Percentiles rank a stretch among this genome's conserved stretches.
These are phyloP conservation scores for Crossaster papposus DNA, from an alignment of 53 echinoderm and acorn worm genomes.

Conservation along the genomic window DNA sequence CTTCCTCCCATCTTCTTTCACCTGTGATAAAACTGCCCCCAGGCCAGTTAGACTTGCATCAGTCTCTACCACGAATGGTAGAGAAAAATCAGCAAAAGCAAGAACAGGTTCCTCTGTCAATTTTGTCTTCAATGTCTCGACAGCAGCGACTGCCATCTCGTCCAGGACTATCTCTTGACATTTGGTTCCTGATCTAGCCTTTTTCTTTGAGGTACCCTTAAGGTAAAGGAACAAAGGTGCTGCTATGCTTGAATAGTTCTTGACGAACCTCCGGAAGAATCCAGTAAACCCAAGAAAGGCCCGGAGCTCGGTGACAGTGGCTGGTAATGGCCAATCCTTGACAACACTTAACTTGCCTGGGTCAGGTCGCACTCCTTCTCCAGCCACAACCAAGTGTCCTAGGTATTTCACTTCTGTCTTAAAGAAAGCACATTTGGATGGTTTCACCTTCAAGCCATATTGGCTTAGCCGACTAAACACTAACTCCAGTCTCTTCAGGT, in stretches of 20 bases:
- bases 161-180: not conserved
- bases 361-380: not conserved
- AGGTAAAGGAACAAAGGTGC: not conserved
- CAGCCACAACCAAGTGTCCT: constrained; percentile 36
- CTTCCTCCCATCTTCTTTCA: not conserved
- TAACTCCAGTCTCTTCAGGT: not conserved
- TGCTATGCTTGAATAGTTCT: too few species aligned
- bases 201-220: not conserved
- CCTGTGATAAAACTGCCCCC: not conserved
- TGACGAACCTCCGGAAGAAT: constrained; percentile 25
- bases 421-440: constrained; percentile 21
- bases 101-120: constrained; percentile 50
- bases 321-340: not conserved
- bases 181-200: not conserved
- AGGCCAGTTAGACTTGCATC: constrained; percentile 52
- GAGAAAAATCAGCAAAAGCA: constrained; percentile 55
- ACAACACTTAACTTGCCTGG: constrained; percentile 21
- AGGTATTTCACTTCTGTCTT: constrained; percentile 22
- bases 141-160: constrained; percentile 10
- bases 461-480: constrained; percentile 6
- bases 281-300: constrained; percentile 29
- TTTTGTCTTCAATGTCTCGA: constrained; percentile 32
- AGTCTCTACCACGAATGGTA: constrained; percentile 60
- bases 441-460: constrained; percentile 42
- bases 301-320: constrained; percentile 15